These are phyloP conservation scores for Capromys pilorides DNA, from an alignment of 2,797 vertebrate genomes.

Conservation along the genomic window DNA sequence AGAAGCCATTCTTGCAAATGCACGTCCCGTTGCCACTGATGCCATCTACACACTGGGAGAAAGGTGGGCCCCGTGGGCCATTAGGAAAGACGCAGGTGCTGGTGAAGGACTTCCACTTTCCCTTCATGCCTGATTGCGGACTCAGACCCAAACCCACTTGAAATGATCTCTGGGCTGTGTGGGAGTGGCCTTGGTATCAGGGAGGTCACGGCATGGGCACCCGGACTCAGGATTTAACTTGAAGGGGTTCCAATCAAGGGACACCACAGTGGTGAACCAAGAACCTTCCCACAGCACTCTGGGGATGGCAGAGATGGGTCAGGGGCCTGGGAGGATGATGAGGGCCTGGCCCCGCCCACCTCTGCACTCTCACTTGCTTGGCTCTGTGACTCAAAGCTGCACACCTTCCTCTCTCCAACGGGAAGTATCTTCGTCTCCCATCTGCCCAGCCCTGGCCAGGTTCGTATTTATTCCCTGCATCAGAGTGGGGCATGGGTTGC, in stretches of 20 bases:
- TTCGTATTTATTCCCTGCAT: fast-evolving
- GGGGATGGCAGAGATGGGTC: fast-evolving
- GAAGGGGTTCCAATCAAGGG: neutral
- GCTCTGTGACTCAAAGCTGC: neutral
- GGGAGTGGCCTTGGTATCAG: neutral
- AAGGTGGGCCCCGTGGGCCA: neutral
- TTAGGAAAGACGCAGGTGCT: fast-evolving
- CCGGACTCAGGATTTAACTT: neutral
- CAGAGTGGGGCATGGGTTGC: fast-evolving
- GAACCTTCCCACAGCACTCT: neutral
- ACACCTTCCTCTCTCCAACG: neutral
- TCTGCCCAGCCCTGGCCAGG: neutral
- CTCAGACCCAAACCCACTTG: neutral
- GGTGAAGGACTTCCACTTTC: fast-evolving
- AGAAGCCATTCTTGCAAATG: constrained; percentile 88
- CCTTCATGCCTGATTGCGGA: neutral
- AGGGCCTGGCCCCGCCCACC: neutral
- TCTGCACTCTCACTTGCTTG: neutral
- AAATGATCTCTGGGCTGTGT: neutral
- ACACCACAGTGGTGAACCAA: neutral
- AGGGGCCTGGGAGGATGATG: fast-evolving
- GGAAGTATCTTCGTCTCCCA: too few relatives aligned
- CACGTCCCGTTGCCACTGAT: constrained; percentile 91
- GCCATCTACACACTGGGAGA: constrained; percentile 90
- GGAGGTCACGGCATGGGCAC: neutral